Evolutionary conservation across 92 coral and sea anemone genomes (phyloP).

Genomic region (Phenganax marumi): DNA sequence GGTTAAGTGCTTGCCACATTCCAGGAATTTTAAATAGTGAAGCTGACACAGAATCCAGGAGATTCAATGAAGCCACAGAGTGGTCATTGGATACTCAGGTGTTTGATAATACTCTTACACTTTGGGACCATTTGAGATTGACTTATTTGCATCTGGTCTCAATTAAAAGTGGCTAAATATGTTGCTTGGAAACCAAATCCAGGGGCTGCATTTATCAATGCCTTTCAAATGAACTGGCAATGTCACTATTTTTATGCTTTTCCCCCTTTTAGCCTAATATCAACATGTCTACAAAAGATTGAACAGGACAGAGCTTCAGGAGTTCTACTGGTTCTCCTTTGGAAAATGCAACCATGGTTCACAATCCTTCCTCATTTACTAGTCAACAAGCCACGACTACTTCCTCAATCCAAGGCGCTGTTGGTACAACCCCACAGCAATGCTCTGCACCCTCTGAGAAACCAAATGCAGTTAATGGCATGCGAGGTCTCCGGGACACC

Average conservation of each 20-base stretch:
- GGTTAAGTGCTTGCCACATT: slow-evolving; percentile 63
- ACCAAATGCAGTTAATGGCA: slow-evolving; percentile 43
- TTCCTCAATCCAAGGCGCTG: slow-evolving; percentile 46
- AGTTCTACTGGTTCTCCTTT: slow-evolving; percentile 38
- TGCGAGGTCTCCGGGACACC: slow-evolving; percentile 58
- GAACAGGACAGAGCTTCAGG: slow-evolving; percentile 45
- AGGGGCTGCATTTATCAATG: slow-evolving; percentile 1
- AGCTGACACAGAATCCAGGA: slow-evolving; percentile 59
- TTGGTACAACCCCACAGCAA: slow-evolving; percentile 44
- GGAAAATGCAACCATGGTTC: slow-evolving; percentile 55
- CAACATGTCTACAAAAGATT: slow-evolving; percentile 18
- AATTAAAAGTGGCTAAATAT: slow-evolving; percentile 3
- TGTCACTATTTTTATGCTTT: slow-evolving; percentile 7
- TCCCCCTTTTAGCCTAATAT: not conserved
- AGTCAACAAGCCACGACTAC: slow-evolving; percentile 31
- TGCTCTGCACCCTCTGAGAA: slow-evolving; percentile 53
- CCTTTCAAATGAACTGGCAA: not conserved
- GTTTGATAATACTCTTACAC: too few species aligned
- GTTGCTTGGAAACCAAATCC: slow-evolving; percentile 14
- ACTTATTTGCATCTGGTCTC: slow-evolving; percentile 42
- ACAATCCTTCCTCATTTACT: slow-evolving; percentile 39
- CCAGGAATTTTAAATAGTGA: slow-evolving; percentile 45
- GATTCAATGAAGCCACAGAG: slow-evolving; percentile 19
- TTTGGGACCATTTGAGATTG: slow-evolving; percentile 48
- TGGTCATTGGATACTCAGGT: slow-evolving; percentile 5